Conservation (phyloP, 2,113 vertebrate genomes). For the Dromiciops gliroides region DNA sequence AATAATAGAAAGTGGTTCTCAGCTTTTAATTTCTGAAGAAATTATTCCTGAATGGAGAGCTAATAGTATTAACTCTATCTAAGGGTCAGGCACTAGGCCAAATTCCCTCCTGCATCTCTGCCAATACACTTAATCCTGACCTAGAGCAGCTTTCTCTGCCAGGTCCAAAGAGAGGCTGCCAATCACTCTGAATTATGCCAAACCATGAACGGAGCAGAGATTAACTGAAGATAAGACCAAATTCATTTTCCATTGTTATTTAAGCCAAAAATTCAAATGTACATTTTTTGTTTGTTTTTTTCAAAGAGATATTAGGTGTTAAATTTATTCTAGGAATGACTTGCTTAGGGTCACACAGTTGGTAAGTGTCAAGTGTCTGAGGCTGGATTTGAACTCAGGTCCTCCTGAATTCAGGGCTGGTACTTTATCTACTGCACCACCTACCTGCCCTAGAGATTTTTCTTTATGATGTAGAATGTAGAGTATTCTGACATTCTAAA, state of each 20-base stretch:
- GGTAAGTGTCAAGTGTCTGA: no score
- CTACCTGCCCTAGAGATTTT: no score
- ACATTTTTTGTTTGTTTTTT: not conserved
- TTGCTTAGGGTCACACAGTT: no score
- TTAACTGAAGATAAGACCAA: not conserved
- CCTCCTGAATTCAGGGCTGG: no score
- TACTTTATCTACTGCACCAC: no score
- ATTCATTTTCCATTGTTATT: fast-evolving
- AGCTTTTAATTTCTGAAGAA: constrained; percentile 30
- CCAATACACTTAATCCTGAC: not conserved
- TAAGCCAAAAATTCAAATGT: not conserved
- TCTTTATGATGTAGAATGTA: not conserved
- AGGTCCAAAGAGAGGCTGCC: not conserved
- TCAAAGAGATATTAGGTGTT: not conserved
- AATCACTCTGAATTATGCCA: not conserved
- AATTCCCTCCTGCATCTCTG: not conserved
- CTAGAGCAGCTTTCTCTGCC: not conserved
- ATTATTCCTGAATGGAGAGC: constrained; percentile 5
- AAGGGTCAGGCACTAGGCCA: not conserved
- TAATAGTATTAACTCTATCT: not conserved
- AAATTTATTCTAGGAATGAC: not conserved
- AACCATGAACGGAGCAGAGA: fast-evolving
- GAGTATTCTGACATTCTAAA: not conserved
- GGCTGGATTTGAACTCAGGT: no score
- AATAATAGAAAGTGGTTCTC: not conserved